These are phyloP conservation scores for Bellardia pandia DNA, from an alignment of 2,888 invertebrate species.

Conservation along the genomic window DNA sequence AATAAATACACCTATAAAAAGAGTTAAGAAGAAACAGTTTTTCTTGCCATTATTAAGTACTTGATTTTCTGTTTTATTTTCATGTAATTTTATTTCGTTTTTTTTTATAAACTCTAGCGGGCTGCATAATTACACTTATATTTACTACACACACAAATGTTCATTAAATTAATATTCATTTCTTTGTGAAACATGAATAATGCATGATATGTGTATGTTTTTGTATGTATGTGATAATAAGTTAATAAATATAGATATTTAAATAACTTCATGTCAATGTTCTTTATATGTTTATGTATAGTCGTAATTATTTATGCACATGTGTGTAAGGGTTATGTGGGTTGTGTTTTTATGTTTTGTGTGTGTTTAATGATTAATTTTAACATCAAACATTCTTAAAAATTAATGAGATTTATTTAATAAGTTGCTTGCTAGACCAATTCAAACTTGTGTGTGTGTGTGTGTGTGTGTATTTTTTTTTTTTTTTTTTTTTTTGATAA, in stretches of 20 bases:
- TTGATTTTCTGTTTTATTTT: neutral
- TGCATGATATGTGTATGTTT: neutral
- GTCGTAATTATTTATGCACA: slow-evolving; percentile 12
- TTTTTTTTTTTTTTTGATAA: neutral
- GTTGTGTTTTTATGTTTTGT: neutral
- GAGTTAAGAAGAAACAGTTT: neutral
- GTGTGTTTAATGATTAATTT: slow-evolving; percentile 31
- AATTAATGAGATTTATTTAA: slow-evolving; percentile 54
- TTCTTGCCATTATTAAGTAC: neutral
- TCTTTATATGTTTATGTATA: neutral
- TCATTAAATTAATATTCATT: neutral
- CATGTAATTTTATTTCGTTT: neutral
- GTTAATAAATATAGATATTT: neutral
- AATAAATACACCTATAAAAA: neutral
- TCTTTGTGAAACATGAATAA: neutral
- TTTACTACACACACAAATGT: slow-evolving; percentile 7
- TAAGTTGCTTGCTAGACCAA: slow-evolving; percentile 1
- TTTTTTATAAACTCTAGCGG: neutral
- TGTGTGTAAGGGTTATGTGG: slow-evolving; percentile 6
- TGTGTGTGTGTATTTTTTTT: neutral
- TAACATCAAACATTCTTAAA: slow-evolving; percentile 60
- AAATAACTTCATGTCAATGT: slow-evolving; percentile 1
- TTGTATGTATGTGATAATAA: neutral
- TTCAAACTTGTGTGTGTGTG: neutral
- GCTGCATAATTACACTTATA: neutral